phyloP scores from a whole-genome alignment of 2,113 vertebrate species.

The Gobius niger region DNA sequence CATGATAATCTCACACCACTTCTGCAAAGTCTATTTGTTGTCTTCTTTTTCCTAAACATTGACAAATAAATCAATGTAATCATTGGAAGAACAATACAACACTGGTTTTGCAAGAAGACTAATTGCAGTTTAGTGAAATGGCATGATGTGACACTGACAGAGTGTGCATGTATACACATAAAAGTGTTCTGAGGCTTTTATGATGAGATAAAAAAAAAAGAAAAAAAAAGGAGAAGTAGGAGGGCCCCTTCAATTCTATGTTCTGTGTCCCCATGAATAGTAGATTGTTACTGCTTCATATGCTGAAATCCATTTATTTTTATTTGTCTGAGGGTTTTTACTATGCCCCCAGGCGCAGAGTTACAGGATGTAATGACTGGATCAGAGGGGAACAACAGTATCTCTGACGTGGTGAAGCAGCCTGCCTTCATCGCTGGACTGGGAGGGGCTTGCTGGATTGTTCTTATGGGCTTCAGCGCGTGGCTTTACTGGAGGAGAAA shows the following conservation, averaged over 20 bases:
- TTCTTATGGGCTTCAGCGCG: slow-evolving; percentile 96
- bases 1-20: too few relatives aligned
- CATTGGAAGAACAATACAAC: too few relatives aligned
- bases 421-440: slow-evolving; percentile 95
- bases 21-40: too few relatives aligned
- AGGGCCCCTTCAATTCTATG: not conserved
- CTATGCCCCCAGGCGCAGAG: slow-evolving; percentile 63
- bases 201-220: too few relatives aligned
- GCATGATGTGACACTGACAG: too few relatives aligned
- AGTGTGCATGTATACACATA: too few relatives aligned
- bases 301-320: slow-evolving; percentile 14
- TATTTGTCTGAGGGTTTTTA: slow-evolving; percentile 16
- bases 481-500: slow-evolving; percentile 96
- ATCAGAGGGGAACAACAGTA: slow-evolving; percentile 87
- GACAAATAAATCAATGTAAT: too few relatives aligned
- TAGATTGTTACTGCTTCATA: not conserved
- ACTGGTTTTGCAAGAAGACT: too few relatives aligned
- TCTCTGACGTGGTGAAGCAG: slow-evolving; percentile 94
- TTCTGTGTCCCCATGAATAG: not conserved
- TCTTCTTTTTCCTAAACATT: too few relatives aligned
- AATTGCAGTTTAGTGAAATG: too few relatives aligned
- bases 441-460: slow-evolving; percentile 95
- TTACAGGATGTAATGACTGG: slow-evolving; percentile 87
- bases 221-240: too few relatives aligned
- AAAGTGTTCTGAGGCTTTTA: too few relatives aligned